A percentile compares a stretch with the other conserved stretches of the same genome.
Evolutionary conservation across 2,888 invertebrate species (phyloP).

Genomic region (Pheosia gnoma): DNA sequence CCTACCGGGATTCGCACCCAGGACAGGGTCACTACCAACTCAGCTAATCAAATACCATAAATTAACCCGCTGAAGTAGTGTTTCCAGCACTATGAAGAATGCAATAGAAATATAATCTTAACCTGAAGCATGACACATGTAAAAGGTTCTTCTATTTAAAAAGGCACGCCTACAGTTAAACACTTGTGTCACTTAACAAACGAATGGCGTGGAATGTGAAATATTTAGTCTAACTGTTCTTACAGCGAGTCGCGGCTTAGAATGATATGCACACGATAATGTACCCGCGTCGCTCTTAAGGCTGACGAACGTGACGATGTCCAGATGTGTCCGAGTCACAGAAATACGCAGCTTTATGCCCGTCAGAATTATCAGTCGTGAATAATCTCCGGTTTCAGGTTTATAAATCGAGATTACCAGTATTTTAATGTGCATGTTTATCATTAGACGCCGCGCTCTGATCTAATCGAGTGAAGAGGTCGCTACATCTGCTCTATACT

Average conservation of each 20-base stretch:
- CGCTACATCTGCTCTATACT: constrained; percentile 14
- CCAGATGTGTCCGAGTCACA: constrained; percentile 22
- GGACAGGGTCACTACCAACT: constrained; percentile 1
- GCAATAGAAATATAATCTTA: background rate
- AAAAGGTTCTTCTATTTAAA: constrained; percentile 26
- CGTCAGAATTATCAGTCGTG: constrained; percentile 33
- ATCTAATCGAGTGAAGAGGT: constrained; percentile 32
- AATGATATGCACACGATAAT: constrained; percentile 54
- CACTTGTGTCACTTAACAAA: constrained; percentile 46
- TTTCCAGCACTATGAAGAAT: constrained; percentile 18
- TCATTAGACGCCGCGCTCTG: constrained; percentile 22
- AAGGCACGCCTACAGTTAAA: constrained; percentile 51
- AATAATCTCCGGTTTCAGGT: constrained; percentile 44
- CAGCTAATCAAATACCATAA: constrained; percentile 33
- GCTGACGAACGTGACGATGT: constrained; percentile 39
- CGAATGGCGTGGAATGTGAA: constrained; percentile 65
- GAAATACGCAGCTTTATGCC: constrained; percentile 30
- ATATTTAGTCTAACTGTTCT: constrained; percentile 72
- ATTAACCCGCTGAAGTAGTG: constrained; percentile 29
- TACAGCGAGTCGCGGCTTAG: constrained; percentile 36
- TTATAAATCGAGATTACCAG: constrained; percentile 34
- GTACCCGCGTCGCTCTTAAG: constrained; percentile 37
- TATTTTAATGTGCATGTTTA: constrained; percentile 29
- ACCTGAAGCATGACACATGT: background rate
- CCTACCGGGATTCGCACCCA: too few relatives aligned